Evolutionary conservation across 2,888 invertebrate genomes (phyloP).

Genomic region (Protodeltote pygarga): DNA sequence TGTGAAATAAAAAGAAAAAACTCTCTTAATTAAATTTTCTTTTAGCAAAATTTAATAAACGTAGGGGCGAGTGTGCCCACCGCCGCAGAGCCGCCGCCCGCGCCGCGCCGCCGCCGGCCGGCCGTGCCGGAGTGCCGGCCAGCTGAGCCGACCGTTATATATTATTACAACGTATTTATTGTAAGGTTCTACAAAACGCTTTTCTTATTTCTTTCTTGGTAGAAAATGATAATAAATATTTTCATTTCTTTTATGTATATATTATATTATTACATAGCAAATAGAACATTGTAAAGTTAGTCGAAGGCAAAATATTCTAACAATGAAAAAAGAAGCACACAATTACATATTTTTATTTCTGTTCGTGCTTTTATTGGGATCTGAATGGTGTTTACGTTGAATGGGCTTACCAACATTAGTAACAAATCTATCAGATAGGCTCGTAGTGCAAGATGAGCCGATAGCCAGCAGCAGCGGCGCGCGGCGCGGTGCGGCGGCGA

Average conservation of each 20-base stretch:
- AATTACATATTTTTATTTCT: too few species aligned
- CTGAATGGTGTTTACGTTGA: background rate
- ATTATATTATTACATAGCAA: too few species aligned
- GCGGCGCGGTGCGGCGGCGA: slow-evolving; percentile 4
- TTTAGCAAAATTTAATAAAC: slow-evolving; percentile 84
- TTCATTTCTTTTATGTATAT: too few species aligned
- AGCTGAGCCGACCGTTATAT: slow-evolving; percentile 32
- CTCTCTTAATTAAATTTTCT: slow-evolving; percentile 87
- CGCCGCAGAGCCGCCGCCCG: slow-evolving; percentile 26
- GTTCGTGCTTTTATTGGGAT: slow-evolving; percentile 1
- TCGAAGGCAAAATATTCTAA: background rate
- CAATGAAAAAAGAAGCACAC: too few species aligned
- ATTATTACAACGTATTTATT: slow-evolving; percentile 17
- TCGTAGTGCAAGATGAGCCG: slow-evolving; percentile 21
- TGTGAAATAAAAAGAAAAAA: slow-evolving; percentile 85
- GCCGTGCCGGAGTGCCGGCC: too few species aligned
- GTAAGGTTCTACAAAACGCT: slow-evolving; percentile 10
- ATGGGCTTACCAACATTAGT: slow-evolving; percentile 6
- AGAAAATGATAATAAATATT: slow-evolving; percentile 9
- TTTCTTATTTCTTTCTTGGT: slow-evolving; percentile 10
- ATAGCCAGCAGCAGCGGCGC: slow-evolving; percentile 22
- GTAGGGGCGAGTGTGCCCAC: slow-evolving; percentile 58
- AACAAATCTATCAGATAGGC: slow-evolving; percentile 9
- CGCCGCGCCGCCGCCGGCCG: too few species aligned
- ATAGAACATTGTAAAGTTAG: too few species aligned